Percentiles rank a stretch among this genome's conserved stretches.
These are phyloP conservation scores for Drosophila fuyamai DNA, from an alignment of 1,140 invertebrate genomes.

Conservation along the genomic window DNA sequence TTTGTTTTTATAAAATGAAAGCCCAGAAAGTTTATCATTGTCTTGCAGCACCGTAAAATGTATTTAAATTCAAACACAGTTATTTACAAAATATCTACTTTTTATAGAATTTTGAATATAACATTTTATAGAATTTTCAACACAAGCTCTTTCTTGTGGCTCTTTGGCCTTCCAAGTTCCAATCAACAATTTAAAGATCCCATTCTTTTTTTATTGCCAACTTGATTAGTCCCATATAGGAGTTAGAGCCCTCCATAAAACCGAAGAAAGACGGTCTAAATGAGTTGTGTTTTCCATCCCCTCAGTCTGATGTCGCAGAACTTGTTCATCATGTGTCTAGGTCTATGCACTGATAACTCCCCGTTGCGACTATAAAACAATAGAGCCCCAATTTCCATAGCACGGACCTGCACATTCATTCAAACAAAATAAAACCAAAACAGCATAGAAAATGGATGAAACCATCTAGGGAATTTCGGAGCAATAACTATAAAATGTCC, in stretches of 20 bases:
- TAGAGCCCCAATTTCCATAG: conserved; percentile 68
- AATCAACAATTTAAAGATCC: conserved; percentile 1
- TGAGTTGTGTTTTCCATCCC: conserved; percentile 3
- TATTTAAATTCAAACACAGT: no score
- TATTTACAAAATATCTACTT: no score
- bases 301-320: not conserved
- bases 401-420: conserved; percentile 48
- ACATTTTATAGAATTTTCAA: not conserved
- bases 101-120: not conserved
- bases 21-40: no score
- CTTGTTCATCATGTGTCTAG: conserved; percentile 64
- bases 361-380: conserved; percentile 70
- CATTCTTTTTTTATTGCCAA: not conserved
- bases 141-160: not conserved
- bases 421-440: conserved; percentile 72
- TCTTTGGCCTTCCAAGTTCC: not conserved
- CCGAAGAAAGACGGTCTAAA: conserved; percentile 6
- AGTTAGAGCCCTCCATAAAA: not conserved
- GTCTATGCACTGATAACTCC: conserved; percentile 48
- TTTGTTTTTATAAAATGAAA: no score
- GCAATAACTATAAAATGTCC: conserved; percentile 81
- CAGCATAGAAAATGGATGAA: conserved; percentile 71
- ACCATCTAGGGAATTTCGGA: conserved; percentile 75
- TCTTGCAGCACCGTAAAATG: no score
- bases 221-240: conserved; percentile 2